Percentiles rank a stretch among this genome's conserved stretches.
Evolutionary conservation across 1,140 invertebrate species (phyloP).

Genomic region (Formica exsecta): DNA sequence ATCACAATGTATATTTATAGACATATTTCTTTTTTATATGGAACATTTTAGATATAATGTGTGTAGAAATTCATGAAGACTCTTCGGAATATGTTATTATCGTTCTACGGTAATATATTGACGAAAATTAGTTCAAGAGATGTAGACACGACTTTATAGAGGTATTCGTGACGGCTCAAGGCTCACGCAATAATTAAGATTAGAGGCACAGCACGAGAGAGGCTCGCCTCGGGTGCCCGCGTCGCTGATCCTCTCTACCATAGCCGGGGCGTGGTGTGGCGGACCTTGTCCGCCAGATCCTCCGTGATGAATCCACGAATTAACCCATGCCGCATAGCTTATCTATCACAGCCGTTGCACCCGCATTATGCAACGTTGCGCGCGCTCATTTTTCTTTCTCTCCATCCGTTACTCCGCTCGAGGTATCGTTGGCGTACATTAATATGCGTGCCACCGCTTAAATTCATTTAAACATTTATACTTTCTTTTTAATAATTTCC

Average conservation of each 20-base stretch:
- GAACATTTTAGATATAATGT: background rate
- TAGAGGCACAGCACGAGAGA: constrained; percentile 7
- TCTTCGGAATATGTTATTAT: background rate
- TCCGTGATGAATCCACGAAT: constrained; percentile 70
- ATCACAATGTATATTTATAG: no score
- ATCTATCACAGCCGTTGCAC: constrained; percentile 57
- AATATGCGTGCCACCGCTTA: background rate
- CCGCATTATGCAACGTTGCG: constrained; percentile 62
- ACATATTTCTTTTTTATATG: background rate
- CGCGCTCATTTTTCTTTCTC: constrained; percentile 57
- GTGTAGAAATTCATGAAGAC: background rate
- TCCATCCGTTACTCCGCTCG: background rate
- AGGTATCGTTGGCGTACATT: constrained; percentile 14
- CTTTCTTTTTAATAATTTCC: background rate
- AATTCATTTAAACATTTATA: background rate
- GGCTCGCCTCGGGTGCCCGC: constrained; percentile 29
- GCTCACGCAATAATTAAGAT: constrained; percentile 70
- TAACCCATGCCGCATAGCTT: constrained; percentile 64
- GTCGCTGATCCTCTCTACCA: constrained; percentile 34
- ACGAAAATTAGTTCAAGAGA: constrained; percentile 59
- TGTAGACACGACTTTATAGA: background rate
- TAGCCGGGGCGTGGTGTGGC: constrained; percentile 32
- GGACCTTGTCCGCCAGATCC: constrained; percentile 32
- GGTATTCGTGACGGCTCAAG: constrained; percentile 34
- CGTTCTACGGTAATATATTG: constrained; percentile 60